A percentile compares a stretch with the other conserved stretches of the same genome.
Conservation (phyloP, 2,797 vertebrate genomes). For the Alectoris magna region DNA sequence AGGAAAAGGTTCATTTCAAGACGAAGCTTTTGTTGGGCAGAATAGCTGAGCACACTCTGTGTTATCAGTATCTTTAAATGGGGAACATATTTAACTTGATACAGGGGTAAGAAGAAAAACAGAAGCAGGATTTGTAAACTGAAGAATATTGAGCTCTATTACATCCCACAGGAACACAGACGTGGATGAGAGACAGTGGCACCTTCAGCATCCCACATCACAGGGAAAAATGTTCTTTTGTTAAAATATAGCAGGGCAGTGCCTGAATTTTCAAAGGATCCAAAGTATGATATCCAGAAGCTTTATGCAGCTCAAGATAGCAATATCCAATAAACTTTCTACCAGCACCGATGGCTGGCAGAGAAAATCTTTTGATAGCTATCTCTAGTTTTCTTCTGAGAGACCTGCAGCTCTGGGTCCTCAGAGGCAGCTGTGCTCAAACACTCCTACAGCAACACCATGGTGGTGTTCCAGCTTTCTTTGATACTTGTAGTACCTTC, state of each 20-base stretch:
- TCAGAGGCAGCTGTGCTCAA: not conserved
- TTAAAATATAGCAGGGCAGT: not conserved
- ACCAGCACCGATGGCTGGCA: not conserved
- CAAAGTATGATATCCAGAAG: not conserved
- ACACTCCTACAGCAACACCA: fast-evolving
- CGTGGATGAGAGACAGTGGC: not conserved
- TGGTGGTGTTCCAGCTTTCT: fast-evolving
- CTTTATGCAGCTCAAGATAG: not conserved
- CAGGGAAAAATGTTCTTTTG: not conserved
- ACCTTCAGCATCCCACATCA: not conserved
- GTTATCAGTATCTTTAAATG: constrained; percentile 69
- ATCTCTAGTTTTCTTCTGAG: not conserved
- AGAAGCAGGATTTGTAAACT: constrained; percentile 40
- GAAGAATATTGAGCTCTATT: not conserved
- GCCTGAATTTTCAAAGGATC: not conserved
- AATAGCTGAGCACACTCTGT: constrained; percentile 52
- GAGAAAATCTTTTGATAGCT: not conserved
- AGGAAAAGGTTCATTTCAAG: constrained; percentile 39
- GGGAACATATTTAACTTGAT: constrained; percentile 67
- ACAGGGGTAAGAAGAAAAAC: constrained; percentile 14
- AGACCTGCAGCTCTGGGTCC: not conserved
- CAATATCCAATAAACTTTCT: not conserved
- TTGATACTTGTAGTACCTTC: not conserved
- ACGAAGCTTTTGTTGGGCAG: constrained; percentile 49
- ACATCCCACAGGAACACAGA: not conserved